Percentiles rank a stretch among this genome's conserved stretches.
Conservation (phyloP, 2,797 vertebrate genomes). For the Margarornis squamiger region DNA sequence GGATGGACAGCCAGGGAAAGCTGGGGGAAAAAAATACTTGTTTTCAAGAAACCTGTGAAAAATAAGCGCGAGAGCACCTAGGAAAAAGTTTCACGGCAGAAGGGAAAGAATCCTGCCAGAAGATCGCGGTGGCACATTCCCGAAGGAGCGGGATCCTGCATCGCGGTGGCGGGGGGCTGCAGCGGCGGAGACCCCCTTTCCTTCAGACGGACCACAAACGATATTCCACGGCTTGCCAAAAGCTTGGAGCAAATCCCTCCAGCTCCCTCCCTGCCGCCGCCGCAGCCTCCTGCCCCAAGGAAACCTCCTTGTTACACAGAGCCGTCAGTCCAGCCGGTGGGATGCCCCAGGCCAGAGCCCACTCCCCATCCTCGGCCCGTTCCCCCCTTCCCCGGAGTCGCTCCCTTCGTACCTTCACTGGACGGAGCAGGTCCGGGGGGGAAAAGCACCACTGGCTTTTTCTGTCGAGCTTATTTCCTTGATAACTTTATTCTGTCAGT, state of each 20-base stretch:
- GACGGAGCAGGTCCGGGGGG: background rate
- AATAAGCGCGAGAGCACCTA: background rate
- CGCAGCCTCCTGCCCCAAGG: background rate
- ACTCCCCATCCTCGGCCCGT: background rate
- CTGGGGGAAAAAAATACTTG: fast-evolving
- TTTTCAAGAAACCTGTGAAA: background rate
- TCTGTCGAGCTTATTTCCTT: background rate
- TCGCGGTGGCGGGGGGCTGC: background rate
- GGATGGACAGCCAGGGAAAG: background rate
- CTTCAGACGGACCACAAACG: fast-evolving
- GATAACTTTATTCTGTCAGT: background rate
- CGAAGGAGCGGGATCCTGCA: background rate
- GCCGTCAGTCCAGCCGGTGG: background rate
- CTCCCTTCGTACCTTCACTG: background rate
- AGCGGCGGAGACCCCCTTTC: too few relatives aligned
- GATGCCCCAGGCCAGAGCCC: background rate
- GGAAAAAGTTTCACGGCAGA: background rate
- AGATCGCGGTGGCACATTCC: background rate
- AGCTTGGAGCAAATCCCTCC: background rate
- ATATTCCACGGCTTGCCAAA: background rate
- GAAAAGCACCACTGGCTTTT: background rate
- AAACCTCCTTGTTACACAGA: background rate
- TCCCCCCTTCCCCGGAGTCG: background rate
- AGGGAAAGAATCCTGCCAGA: background rate
- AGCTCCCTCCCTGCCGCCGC: background rate